Evolutionary conservation across 2,888 invertebrate species (phyloP), one percentile per base, ranked within the genome.

Genomic region (Alloplasta piceator): DNA sequence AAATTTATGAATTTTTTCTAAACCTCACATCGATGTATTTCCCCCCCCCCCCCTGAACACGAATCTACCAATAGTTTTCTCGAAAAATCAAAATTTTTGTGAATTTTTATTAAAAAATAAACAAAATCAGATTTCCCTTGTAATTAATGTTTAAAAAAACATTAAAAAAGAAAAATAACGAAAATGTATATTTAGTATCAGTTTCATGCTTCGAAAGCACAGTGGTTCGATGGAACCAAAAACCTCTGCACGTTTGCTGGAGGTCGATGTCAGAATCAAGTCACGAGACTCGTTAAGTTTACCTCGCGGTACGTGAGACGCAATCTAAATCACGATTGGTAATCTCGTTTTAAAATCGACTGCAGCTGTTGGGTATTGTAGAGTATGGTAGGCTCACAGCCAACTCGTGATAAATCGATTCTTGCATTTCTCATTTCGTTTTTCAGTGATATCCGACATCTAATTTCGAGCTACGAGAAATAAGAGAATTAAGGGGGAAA

Each of bases 271-370:
- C 48, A 55, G 60, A 75, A 75, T 58, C 75, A 63, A 71, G 75
- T 71, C 75, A 71, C 79, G 79, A 61, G 71, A 75, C 79, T 80
- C 79, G 71, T 80, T 80, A 75, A 78, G 63, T 71, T 71, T 46
- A 39, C 71, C 12, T 66, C 68, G 48, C n/a, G 41, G 48, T 50
- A 70, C 74, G 66, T 61, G 79, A 75, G 71, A 71, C 60, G 55
- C 75, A 71, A 80, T 80, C 58, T 71, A 63, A 68, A 73, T 80
- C 66, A 39, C 66, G 79, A 71, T 75, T 71, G 46, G 66, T 52
- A 75, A 75, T 75, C 43, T 70, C 60, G 16, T 60, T 71, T 71
- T 26, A 60, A 78, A 75, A 80, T 71, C 70, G 26, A 66, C 60
- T 38, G 39, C 12, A 38, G 43, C 52, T 43, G 39, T 52, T 26